These are phyloP conservation scores for Romanogobio albipinnatus DNA, from an alignment of 2,113 vertebrate species.

Conservation along the genomic window DNA sequence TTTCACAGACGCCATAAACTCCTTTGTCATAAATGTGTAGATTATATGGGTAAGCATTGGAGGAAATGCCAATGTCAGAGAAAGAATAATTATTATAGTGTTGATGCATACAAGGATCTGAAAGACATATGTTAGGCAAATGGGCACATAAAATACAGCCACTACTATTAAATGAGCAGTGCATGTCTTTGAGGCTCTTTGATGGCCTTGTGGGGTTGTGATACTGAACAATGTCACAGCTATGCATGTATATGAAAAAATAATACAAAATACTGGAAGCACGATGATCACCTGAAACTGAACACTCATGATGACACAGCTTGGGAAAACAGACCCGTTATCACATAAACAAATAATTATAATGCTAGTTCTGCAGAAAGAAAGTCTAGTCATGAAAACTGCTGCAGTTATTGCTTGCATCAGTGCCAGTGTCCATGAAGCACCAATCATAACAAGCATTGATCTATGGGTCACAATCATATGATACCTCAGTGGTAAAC, in stretches of 20 bases:
- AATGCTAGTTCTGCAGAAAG: background rate
- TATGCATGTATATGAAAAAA: background rate
- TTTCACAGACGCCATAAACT: background rate
- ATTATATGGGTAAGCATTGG: background rate
- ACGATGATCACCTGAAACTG: background rate
- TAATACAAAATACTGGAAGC: background rate
- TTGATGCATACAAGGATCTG: background rate
- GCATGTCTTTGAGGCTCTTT: background rate
- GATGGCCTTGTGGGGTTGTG: background rate
- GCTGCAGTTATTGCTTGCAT: background rate
- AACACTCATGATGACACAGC: background rate
- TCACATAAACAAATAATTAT: background rate
- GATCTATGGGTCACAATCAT: conserved; percentile 1
- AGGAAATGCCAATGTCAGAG: background rate
- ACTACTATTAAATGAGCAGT: background rate
- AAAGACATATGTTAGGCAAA: background rate
- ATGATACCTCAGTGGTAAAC: background rate
- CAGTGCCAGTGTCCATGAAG: background rate
- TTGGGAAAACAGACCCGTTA: background rate
- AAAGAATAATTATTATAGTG: background rate
- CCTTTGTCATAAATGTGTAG: background rate
- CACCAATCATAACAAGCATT: background rate
- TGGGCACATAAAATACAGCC: background rate
- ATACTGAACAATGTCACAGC: background rate
- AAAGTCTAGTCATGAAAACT: background rate